Percentiles rank a stretch among this genome's conserved stretches.
Evolutionary conservation across 2,797 vertebrate genomes (phyloP).

Genomic region (Crenichthys baileyi): DNA sequence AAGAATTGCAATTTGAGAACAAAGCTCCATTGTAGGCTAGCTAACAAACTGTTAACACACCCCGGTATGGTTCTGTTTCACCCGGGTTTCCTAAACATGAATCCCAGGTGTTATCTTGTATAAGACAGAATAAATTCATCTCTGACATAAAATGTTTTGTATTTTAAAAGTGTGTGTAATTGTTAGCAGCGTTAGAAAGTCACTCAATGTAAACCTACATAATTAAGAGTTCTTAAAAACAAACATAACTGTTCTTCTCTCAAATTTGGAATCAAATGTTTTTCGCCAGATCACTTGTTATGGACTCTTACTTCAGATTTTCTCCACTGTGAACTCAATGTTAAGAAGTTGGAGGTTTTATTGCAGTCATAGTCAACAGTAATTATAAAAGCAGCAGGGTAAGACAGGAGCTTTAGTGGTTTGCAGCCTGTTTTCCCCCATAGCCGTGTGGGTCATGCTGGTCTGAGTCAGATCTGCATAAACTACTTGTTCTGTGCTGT

Average conservation of each 20-base stretch:
- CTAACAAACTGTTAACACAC: constrained; percentile 40
- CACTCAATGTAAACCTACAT: background rate
- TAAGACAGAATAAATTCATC: background rate
- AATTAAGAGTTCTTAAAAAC: background rate
- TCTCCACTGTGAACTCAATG: background rate
- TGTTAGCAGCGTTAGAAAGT: background rate
- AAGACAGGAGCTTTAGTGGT: constrained; percentile 1
- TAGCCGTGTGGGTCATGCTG: background rate
- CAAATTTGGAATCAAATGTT: background rate
- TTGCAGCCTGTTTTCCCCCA: background rate
- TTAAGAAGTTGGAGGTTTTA: background rate
- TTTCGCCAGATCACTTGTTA: background rate
- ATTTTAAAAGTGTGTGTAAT: too few relatives aligned
- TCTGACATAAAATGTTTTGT: background rate
- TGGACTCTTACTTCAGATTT: background rate
- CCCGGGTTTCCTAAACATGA: background rate
- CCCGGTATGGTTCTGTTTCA: background rate
- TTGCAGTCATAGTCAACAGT: background rate
- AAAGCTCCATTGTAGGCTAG: constrained; percentile 70
- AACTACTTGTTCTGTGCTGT: background rate
- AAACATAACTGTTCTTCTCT: background rate
- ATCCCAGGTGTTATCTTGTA: background rate
- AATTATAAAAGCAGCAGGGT: background rate
- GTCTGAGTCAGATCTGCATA: background rate
- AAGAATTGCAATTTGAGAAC: constrained; percentile 68